A percentile compares a stretch with the other conserved stretches of the same genome.
phyloP scores from a whole-genome alignment of 2,888 invertebrate species.

The Chalcis sispes region DNA sequence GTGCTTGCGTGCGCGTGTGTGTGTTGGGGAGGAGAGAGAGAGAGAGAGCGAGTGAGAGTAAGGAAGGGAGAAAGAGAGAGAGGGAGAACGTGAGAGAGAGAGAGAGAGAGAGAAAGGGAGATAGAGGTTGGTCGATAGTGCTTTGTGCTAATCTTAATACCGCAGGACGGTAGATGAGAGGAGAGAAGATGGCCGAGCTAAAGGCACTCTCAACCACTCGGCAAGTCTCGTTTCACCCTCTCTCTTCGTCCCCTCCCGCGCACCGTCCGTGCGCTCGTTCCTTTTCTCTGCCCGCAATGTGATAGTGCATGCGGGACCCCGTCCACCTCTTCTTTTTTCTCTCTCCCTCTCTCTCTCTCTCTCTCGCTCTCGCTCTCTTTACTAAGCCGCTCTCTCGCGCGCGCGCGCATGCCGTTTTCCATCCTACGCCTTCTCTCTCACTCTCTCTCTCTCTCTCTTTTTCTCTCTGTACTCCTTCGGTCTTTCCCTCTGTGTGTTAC shows the following conservation, averaged over 20 bases:
- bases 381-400: neutral
- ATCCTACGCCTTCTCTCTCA: too few species aligned
- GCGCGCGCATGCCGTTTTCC: neutral
- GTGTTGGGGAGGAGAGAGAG: neutral
- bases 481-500: conserved; percentile 17
- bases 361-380: neutral
- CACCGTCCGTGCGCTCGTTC: conserved; percentile 17
- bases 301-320: conserved; percentile 60
- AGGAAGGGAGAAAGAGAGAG: neutral
- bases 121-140: conserved; percentile 61
- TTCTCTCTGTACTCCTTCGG: conserved; percentile 10
- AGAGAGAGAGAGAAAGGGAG: conserved; percentile 27
- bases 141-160: conserved; percentile 72
- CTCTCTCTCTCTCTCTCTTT: neutral
- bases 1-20: conserved; percentile 36
- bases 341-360: conserved; percentile 13
- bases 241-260: neutral
- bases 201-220: conserved; percentile 59
- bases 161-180: conserved; percentile 56
- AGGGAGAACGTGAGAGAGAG: conserved; percentile 19
- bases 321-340: conserved; percentile 29
- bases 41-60: neutral
- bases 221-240: conserved; percentile 56
- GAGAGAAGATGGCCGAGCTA: conserved; percentile 52
- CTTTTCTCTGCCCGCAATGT: conserved; percentile 56